phyloP scores from a whole-genome alignment of 2,888 invertebrate species.

The Uloborus plumipes region DNA sequence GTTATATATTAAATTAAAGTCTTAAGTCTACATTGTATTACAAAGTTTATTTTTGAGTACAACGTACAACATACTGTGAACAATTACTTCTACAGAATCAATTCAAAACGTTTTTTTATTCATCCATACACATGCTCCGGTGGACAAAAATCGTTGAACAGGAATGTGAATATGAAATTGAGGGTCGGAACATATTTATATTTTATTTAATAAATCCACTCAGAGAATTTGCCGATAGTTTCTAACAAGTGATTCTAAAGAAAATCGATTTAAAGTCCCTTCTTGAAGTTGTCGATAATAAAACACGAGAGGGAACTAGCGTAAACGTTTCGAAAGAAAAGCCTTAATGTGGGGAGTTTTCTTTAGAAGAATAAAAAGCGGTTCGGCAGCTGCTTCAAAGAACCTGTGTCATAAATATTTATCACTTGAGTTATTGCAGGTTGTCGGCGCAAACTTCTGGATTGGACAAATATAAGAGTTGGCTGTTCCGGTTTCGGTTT shows the following conservation, averaged over 20 bases:
- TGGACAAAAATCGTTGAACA: constrained; percentile 13
- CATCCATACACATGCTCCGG: not conserved
- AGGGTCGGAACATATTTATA: not conserved
- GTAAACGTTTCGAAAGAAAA: constrained; percentile 9
- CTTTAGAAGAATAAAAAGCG: constrained; percentile 37
- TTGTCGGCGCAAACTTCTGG: no score
- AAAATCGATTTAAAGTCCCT: constrained; percentile 25
- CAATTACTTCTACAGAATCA: no score
- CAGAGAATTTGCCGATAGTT: constrained; percentile 10
- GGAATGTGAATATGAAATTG: not conserved
- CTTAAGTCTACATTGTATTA: no score
- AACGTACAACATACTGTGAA: no score
- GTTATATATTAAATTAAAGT: no score
- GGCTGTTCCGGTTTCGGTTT: no score
- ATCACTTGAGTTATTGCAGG: constrained; percentile 10
- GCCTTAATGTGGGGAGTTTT: constrained; percentile 14
- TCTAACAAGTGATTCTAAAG: constrained; percentile 43
- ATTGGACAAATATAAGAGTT: no score
- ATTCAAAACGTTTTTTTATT: not conserved
- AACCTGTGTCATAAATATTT: constrained; percentile 43
- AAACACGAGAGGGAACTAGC: constrained; percentile 8
- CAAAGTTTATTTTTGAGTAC: no score
- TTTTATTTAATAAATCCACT: constrained; percentile 13
- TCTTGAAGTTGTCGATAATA: constrained; percentile 9
- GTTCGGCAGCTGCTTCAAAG: constrained; percentile 35